Evolutionary conservation across 2,888 invertebrate species (phyloP), one percentile per base, ranked within the genome.

Genomic region (Parnassius glacialis): DNA sequence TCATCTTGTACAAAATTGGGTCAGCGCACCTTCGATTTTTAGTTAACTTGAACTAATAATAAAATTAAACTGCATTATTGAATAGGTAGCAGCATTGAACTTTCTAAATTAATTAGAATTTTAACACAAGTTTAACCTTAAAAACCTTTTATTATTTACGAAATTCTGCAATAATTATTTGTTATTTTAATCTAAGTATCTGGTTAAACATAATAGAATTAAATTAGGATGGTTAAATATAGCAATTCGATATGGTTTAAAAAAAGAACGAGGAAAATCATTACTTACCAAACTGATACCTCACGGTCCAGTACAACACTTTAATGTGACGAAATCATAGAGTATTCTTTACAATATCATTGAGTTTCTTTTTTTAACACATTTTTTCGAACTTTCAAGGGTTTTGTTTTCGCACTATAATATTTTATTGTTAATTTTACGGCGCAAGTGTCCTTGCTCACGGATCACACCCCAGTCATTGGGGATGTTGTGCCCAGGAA

Each of bases 401-500:
- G 66, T 74, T 78, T 80, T 80, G 76, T 83, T 79, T 80, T 80
- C 71, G 52, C 74, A 75, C 70, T 75, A 68, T 70, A 70, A 72
- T 70, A 74, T 81, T 84, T 81, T 83, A 82, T 83, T 81, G 80
- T 81, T 79, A 80, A 80, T 81, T 83, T 83, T 74, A 84, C 80
- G 79, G 79, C 81, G 75, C 72, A 70, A 77, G 76, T 79, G 78
- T 76, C 79, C 78, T 80, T 79, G 70, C 75, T 70, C 70, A 73
- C 76, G 73, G 87, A 85, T 86, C 90, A 89, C 89, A 90, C 89
- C 90, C 89, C 84, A 81, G 79, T 80, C 78, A 74, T 69, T 72
- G 80, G 82, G 82, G 85, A 85, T 84, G 87, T 74, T 84, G 81
- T 77, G 76, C 73, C 60, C 59, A 77, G 74, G 74, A 73, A 78